Evolutionary conservation across 2,888 invertebrate genomes (phyloP), one percentile per base, ranked within the genome.

Genomic region (Sinopyrophorus schimmeli): DNA sequence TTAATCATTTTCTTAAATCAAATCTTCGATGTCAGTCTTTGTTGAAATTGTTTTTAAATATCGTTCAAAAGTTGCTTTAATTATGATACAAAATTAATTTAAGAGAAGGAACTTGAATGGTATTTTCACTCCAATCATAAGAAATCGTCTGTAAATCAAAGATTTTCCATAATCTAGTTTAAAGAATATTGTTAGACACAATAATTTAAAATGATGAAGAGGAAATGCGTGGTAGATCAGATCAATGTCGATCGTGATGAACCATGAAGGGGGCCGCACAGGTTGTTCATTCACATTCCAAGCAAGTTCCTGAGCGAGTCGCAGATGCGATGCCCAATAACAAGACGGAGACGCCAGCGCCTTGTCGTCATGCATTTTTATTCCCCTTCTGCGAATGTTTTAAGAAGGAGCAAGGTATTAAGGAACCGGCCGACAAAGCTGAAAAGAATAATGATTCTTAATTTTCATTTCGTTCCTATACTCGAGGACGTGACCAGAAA

Each of bases 371-470:
- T 71, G 72, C 72, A 71, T 73, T 72, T 71, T 72, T 71, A 72
- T 73, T 67, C n/a, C 68, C 67, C 67, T 65, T 64, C 59, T 59
- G 59, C 53, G 55, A 53, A 51, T 68, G 68, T 69, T 70, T 70
- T 69, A 69, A 68, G 67, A 61, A 65, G 67, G 67, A 69, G 68
- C 64, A 68, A 70, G 71, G 70, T 71, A 72, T 72, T 71, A 71
- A 70, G 69, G 67, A 68, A 65, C 69, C 65, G 69, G 68, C 68
- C 70, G 70, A 70, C 71, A 71, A 71, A 72, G 74, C 73, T 73
- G 73, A 68, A 73, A 73, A 74, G 74, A 74, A 73, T 74, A 73
- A 73, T 74, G 73, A 73, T 74, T 73, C 72, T 73, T 74, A 74
- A 74, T 74, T 74, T 74, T 73, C 73, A 73, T 73, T 72, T 73